Base-by-base conservation (phyloP, 2,888 invertebrate genomes). In the Leucozona laternaria region DNA sequence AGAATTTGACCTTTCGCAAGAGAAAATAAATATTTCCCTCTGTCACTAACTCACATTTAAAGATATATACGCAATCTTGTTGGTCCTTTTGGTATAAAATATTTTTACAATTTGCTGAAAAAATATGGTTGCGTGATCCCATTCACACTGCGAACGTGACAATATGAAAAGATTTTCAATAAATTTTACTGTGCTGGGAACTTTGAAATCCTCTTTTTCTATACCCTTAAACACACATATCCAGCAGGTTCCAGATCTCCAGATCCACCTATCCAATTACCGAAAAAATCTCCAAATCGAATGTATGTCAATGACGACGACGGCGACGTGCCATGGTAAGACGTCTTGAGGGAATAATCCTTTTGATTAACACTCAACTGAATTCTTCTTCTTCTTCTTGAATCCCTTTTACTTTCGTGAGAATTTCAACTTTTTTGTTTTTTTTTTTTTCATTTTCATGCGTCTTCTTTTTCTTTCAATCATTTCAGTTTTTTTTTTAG, bases 221-320 rank as follows among this genome's bases (percentile, higher is more conserved):
- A 15, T 7, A 8, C 13, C 50, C 25, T 53, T 5, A 50, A 7
- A 3, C 15, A 25, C 15, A 53, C 20, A 15, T 22, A 37, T 11
- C 20, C n/a, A n/a, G n/a, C n/a, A n/a, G n/a, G n/a, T n/a, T n/a
- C n/a, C n/a, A n/a, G n/a, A n/a, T n/a, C n/a, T n/a, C n/a, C n/a
- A 57, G 11, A 60, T 31, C 15, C 40, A 28, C n/a, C 45, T 34
- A 66, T 48, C 66, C 66, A 66, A 66, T 66, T 66, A 66, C 31
- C 31, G 6, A 28, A 64, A 66, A 66, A 66, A 28, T 25, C 28
- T 48, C 17, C 31, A 17, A 31, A 48, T 48, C 48, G 28, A 28
- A 64, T 64, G 31, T 64, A 48, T 64, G 64, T 28, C 45, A 64
- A 28, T 64, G 43, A 43, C n/a, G 31, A 31, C n/a, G 10, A 28